These are phyloP conservation scores for Callospermophilus lateralis DNA, from an alignment of 2,113 vertebrate species.

Conservation along the genomic window DNA sequence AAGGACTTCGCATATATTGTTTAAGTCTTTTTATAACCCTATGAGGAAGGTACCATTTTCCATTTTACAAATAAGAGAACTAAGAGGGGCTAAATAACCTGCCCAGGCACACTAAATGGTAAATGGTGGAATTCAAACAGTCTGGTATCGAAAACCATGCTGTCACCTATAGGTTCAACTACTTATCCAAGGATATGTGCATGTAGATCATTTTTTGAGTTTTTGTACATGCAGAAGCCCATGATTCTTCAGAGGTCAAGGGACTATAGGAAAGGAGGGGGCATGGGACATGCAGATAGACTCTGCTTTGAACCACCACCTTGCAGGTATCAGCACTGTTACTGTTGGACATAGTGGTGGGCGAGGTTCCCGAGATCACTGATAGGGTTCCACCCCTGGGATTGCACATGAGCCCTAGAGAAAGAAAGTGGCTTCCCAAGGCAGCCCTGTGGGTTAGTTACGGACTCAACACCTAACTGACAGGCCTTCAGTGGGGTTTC, in stretches of 20 bases:
- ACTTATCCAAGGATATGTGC: background rate
- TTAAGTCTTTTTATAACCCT: background rate
- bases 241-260: background rate
- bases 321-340: background rate
- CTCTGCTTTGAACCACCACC: background rate
- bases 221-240: background rate
- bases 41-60: background rate
- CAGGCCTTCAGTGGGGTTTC: background rate
- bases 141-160: background rate
- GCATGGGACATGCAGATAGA: background rate
- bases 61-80: constrained; percentile 1
- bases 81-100: background rate
- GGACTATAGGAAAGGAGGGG: background rate
- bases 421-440: background rate
- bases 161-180: background rate
- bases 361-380: background rate
- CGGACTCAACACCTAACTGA: background rate
- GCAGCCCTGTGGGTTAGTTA: background rate
- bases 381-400: background rate
- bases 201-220: background rate
- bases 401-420: background rate
- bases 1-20: background rate
- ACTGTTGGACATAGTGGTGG: background rate
- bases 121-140: background rate
- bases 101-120: background rate